Evolutionary conservation across 2,888 invertebrate species (phyloP).

Genomic region (Vannuccia rotundouncinata): DNA sequence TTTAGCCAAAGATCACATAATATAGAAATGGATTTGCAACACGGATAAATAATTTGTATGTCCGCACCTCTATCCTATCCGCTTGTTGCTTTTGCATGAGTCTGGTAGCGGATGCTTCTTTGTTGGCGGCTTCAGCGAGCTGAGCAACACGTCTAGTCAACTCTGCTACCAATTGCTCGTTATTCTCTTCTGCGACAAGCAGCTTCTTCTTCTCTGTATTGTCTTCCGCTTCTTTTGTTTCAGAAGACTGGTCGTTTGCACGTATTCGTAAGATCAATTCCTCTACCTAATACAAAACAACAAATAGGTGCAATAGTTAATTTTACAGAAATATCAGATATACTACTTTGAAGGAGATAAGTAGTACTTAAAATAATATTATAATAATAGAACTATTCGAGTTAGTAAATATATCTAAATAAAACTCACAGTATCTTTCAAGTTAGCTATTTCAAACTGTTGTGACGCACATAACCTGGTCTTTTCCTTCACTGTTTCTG

Average conservation of each 20-base stretch:
- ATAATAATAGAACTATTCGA: too few species aligned
- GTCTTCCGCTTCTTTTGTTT: too few species aligned
- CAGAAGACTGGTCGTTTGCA: too few species aligned
- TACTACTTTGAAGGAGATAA: too few species aligned
- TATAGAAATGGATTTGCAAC: neutral
- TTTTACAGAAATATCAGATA: too few species aligned
- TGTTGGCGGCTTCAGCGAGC: neutral
- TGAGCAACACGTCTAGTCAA: neutral
- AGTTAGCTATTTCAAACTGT: neutral
- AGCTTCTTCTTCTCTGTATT: too few species aligned
- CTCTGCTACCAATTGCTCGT: neutral
- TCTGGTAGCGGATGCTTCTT: neutral
- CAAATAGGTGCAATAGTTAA: too few species aligned
- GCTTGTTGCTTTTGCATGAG: neutral
- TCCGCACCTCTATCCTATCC: neutral
- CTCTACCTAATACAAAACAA: too few species aligned
- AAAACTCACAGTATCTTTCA: neutral
- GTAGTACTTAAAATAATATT: too few species aligned
- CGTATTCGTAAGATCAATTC: too few species aligned
- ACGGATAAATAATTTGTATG: too few species aligned
- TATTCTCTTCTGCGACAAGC: neutral
- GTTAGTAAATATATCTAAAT: too few species aligned
- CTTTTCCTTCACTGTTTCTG: neutral
- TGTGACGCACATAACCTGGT: neutral
- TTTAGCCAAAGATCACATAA: neutral